Evolutionary conservation across 2,888 invertebrate genomes (phyloP).

Genomic region (Diarsia mendica): DNA sequence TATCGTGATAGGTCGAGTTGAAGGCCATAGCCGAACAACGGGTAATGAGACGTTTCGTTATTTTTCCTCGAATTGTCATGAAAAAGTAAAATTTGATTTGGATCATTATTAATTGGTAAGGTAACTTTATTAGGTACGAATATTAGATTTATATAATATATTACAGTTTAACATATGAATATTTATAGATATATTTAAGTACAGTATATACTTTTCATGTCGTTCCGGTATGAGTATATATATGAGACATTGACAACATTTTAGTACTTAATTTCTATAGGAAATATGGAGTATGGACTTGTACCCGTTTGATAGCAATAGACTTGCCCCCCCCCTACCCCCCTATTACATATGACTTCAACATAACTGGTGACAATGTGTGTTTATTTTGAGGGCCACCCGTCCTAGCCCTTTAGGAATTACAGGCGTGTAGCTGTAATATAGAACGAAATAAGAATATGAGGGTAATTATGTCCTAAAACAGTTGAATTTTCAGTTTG

Average conservation of each 20-base stretch:
- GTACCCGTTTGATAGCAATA: no score
- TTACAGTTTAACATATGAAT: not conserved
- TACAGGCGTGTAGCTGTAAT: no score
- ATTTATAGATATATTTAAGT: not conserved
- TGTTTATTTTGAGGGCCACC: no score
- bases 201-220: not conserved
- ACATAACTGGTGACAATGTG: no score
- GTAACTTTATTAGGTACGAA: not conserved
- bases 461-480: not conserved
- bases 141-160: not conserved
- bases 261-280: not conserved
- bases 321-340: no score
- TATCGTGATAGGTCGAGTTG: constrained; percentile 73
- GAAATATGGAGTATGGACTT: not conserved
- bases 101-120: not conserved
- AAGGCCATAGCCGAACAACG: constrained; percentile 5
- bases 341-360: no score
- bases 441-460: no score
- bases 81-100: constrained; percentile 8
- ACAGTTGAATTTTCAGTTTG: not conserved
- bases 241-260: not conserved
- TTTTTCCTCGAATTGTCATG: constrained; percentile 4
- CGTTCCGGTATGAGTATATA: not conserved
- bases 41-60: not conserved
- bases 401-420: no score